Conservation (phyloP, 2,113 vertebrate genomes). For the Saccopteryx leptura region DNA sequence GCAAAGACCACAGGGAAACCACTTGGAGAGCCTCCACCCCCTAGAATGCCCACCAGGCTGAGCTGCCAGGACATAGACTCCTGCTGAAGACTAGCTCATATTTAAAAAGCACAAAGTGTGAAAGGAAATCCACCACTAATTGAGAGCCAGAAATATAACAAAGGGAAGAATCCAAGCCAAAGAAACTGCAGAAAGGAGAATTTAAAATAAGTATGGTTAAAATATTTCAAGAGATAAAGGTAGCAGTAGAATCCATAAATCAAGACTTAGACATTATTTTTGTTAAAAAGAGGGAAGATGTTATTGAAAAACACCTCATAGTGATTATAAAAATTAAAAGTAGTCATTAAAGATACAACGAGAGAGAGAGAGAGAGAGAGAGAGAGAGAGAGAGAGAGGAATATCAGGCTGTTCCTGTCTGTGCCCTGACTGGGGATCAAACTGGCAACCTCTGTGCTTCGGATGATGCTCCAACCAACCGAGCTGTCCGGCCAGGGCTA, state of each 20-base stretch:
- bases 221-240: slow-evolving; percentile 22
- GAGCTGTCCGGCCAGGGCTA: background rate
- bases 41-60: background rate
- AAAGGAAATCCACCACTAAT: background rate
- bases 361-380: too few relatives aligned
- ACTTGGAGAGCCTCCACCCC: background rate
- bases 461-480: too few relatives aligned
- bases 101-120: background rate
- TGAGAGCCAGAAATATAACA: background rate
- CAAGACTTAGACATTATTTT: background rate
- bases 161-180: background rate
- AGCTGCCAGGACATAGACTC: background rate
- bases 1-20: background rate
- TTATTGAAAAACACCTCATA: background rate
- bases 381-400: too few relatives aligned
- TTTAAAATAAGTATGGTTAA: slow-evolving; percentile 9
- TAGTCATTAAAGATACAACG: background rate
- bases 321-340: slow-evolving; percentile 29
- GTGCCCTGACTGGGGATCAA: too few relatives aligned
- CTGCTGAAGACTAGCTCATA: background rate
- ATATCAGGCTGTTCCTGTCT: too few relatives aligned
- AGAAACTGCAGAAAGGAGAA: background rate
- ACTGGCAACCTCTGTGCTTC: too few relatives aligned
- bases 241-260: background rate
- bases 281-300: background rate